Percentiles rank a stretch among this genome's conserved stretches.
These are phyloP conservation scores for Herpetotheres cachinnans DNA, from an alignment of 2,113 vertebrate genomes.

Conservation along the genomic window DNA sequence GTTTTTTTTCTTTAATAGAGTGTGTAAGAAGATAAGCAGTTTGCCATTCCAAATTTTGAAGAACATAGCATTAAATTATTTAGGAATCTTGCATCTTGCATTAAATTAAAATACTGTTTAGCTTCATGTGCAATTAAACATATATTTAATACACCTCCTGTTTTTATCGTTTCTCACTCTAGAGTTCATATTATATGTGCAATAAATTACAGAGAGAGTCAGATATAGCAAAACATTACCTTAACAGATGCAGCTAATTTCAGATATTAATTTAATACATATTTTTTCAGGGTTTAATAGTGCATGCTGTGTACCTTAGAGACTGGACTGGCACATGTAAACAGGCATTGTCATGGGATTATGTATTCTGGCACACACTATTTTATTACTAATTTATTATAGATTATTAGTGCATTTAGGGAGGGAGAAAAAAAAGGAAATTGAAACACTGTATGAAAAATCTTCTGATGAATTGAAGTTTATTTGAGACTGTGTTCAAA, in stretches of 20 bases:
- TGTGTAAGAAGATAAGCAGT: background rate
- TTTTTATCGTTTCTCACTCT: background rate
- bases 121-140: background rate
- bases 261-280: background rate
- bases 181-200: background rate
- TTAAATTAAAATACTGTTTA: background rate
- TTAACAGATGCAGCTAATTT: background rate
- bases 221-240: background rate
- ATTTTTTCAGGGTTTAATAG: conserved; percentile 28
- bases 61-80: background rate
- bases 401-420: background rate
- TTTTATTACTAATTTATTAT: background rate
- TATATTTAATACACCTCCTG: background rate
- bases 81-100: background rate
- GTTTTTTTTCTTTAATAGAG: background rate
- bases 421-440: background rate
- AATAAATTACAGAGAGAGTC: background rate
- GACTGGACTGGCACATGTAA: background rate
- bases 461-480: background rate
- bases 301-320: background rate
- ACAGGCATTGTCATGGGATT: background rate
- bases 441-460: background rate
- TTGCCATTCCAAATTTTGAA: background rate
- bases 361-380: background rate
- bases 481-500: background rate